A percentile compares a stretch with the other conserved stretches of the same genome.
These are phyloP conservation scores for Felis chaus DNA, from an alignment of 2,113 vertebrate genomes.

Conservation along the genomic window DNA sequence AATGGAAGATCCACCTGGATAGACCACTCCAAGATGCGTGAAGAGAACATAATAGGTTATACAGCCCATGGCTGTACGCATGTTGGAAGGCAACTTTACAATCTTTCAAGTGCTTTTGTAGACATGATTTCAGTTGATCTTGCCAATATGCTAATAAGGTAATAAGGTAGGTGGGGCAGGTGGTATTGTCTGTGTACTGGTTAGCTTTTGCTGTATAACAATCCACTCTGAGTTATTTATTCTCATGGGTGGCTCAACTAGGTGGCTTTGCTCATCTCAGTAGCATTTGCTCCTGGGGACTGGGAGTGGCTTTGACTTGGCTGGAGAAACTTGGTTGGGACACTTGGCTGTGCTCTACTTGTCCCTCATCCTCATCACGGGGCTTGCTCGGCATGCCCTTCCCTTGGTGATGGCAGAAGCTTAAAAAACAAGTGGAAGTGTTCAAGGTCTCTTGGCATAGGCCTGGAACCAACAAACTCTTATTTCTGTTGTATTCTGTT, in stretches of 20 bases:
- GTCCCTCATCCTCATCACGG: background rate
- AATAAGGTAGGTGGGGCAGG: background rate
- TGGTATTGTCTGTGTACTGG: no score
- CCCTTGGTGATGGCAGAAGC: background rate
- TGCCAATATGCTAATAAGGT: background rate
- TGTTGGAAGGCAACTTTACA: background rate
- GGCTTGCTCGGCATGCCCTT: no score
- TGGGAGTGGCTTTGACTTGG: background rate
- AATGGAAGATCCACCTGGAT: background rate
- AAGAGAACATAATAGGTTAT: background rate
- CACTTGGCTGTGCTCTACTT: rapidly evolving
- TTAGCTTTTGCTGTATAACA: background rate
- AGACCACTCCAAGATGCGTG: background rate
- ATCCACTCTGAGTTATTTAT: background rate
- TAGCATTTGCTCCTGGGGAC: background rate
- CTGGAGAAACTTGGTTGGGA: background rate
- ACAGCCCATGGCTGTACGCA: background rate
- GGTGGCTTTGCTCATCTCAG: background rate
- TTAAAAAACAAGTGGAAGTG: background rate
- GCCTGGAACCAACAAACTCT: rapidly evolving
- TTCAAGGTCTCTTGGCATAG: background rate
- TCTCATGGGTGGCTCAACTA: background rate
- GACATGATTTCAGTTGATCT: background rate
- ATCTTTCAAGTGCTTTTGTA: background rate
- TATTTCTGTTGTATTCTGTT: background rate